Percentiles rank a stretch among this genome's conserved stretches.
Conservation (phyloP, 2,797 vertebrate genomes). For the Amblyopsis hoosieri region DNA sequence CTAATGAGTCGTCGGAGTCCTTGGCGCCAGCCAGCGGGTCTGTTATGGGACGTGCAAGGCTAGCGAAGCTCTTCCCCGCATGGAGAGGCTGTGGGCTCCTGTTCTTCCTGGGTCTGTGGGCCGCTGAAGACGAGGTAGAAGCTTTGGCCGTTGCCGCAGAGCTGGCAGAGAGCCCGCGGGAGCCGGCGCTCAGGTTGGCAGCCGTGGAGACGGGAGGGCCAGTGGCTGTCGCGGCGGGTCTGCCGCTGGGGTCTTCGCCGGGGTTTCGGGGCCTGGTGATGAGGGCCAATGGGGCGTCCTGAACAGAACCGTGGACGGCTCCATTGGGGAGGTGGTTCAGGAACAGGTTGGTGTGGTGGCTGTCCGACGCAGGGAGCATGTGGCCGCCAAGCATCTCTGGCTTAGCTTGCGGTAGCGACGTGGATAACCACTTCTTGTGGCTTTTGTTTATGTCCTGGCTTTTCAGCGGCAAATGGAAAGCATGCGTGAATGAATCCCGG, state of each 20-base stretch:
- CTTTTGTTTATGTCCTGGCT: constrained; percentile 80
- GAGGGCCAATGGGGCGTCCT: constrained; percentile 92
- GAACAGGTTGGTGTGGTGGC: constrained; percentile 85
- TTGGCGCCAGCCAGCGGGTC: constrained; percentile 88
- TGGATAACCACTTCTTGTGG: constrained; percentile 78
- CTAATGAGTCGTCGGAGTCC: constrained; percentile 91
- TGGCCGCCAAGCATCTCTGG: constrained; percentile 76
- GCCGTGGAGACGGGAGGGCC: constrained; percentile 77
- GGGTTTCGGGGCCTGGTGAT: constrained; percentile 85
- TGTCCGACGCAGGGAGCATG: constrained; percentile 76
- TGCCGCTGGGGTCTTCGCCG: constrained; percentile 76
- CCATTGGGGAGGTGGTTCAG: constrained; percentile 84
- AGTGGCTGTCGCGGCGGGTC: constrained; percentile 64
- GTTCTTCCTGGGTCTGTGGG: constrained; percentile 77
- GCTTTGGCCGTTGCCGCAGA: constrained; percentile 60
- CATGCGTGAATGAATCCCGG: constrained; percentile 84
- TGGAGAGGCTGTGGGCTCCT: constrained; percentile 64
- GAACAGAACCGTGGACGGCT: constrained; percentile 81
- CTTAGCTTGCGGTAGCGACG: constrained; percentile 75
- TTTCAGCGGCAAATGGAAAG: constrained; percentile 80
- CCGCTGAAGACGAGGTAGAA: constrained; percentile 70
- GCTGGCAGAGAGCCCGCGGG: constrained; percentile 74
- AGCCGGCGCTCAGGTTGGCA: constrained; percentile 83
- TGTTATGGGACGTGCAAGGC: constrained; percentile 69
- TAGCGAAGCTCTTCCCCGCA: constrained; percentile 66